A percentile compares a stretch with the other conserved stretches of the same genome.
These are phyloP conservation scores for Halictus quadricinctus DNA, from an alignment of 2,888 invertebrate species.

Conservation along the genomic window DNA sequence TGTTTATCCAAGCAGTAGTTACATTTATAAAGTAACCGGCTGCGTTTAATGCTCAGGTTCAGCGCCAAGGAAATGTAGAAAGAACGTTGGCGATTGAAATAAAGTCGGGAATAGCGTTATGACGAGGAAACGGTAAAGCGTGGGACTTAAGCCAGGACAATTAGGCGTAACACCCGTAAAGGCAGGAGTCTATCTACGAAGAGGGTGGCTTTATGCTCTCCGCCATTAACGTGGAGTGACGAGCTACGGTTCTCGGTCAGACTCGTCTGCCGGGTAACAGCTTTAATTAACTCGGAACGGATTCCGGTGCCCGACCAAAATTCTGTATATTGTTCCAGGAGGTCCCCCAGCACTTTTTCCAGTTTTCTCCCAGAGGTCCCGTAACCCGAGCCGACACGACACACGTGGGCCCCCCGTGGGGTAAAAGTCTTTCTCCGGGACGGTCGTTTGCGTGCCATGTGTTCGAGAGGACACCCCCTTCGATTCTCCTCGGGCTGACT, in stretches of 20 bases:
- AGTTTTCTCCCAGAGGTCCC: slow-evolving; percentile 56
- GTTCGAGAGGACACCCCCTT: slow-evolving; percentile 67
- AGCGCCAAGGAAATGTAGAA: background rate
- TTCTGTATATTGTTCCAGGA: slow-evolving; percentile 54
- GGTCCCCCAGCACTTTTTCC: slow-evolving; percentile 42
- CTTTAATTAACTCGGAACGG: slow-evolving; percentile 43
- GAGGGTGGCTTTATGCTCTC: slow-evolving; percentile 8
- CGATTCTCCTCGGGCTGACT: slow-evolving; percentile 27
- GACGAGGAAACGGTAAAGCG: background rate
- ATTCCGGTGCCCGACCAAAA: slow-evolving; percentile 21
- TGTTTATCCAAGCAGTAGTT: background rate
- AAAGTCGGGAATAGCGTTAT: background rate
- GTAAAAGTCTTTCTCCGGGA: slow-evolving; percentile 79
- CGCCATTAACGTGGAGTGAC: slow-evolving; percentile 3
- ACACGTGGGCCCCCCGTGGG: slow-evolving; percentile 77
- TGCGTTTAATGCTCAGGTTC: background rate
- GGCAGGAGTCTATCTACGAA: background rate
- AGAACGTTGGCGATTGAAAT: background rate
- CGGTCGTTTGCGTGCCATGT: slow-evolving; percentile 79
- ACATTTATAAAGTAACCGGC: background rate
- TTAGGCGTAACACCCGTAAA: slow-evolving; percentile 3
- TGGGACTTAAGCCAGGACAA: background rate
- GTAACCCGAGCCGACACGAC: slow-evolving; percentile 69
- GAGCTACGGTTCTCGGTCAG: background rate
- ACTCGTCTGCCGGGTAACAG: background rate